Conservation (phyloP, 2,888 invertebrate species). For the Trichopoda pennipes region DNA sequence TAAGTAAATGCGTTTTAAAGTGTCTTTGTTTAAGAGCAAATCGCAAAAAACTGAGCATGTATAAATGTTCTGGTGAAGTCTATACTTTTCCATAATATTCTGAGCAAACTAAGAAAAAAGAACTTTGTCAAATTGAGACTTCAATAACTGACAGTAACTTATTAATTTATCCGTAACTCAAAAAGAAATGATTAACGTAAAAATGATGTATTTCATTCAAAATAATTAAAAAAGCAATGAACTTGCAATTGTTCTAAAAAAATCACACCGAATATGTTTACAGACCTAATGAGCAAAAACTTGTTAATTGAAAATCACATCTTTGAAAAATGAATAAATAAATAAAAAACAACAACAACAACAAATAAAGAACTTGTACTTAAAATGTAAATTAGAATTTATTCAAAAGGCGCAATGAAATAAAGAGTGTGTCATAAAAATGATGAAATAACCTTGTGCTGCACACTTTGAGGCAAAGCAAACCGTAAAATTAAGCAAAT, state of each 20-base stretch:
- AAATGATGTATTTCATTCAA: not conserved
- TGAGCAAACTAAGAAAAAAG: too few relatives aligned
- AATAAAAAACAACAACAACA: not conserved
- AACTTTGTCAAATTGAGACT: too few relatives aligned
- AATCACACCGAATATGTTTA: not conserved
- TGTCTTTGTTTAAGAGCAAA: too few relatives aligned
- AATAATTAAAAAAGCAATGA: not conserved
- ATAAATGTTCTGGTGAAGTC: too few relatives aligned
- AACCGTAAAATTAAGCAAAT: not conserved
- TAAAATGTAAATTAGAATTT: not conserved
- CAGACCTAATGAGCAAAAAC: conserved; percentile 12
- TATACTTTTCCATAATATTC: too few relatives aligned
- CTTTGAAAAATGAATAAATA: conserved; percentile 13
- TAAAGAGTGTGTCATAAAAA: not conserved
- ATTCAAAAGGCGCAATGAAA: not conserved
- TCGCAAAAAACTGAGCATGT: too few relatives aligned
- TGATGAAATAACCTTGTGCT: conserved; percentile 11
- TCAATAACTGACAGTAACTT: too few relatives aligned
- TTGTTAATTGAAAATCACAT: conserved; percentile 27
- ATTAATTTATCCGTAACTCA: not conserved
- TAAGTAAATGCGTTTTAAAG: too few relatives aligned
- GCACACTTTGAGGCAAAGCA: not conserved
- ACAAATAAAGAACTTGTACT: not conserved
- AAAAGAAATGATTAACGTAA: not conserved
- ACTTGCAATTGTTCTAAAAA: conserved; percentile 16